These are phyloP conservation scores for Mormyrops boulengeri DNA, from an alignment of 2,797 vertebrate species.

Conservation along the genomic window DNA sequence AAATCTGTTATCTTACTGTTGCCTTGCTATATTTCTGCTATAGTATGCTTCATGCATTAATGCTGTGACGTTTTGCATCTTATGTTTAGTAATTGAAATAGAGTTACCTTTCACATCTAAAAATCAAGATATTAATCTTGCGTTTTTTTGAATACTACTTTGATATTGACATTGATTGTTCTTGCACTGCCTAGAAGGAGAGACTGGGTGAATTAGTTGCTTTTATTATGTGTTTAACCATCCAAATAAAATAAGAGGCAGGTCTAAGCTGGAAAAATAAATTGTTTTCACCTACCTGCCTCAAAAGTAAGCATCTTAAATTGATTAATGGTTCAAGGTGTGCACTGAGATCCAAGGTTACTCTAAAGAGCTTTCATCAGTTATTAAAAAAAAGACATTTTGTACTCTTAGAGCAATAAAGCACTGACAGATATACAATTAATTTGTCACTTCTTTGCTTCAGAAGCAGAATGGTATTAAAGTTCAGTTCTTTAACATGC, in stretches of 20 bases:
- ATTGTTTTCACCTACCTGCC: slow-evolving; percentile 1
- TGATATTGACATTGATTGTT: background rate
- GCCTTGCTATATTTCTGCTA: background rate
- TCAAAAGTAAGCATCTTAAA: background rate
- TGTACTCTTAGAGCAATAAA: slow-evolving; percentile 10
- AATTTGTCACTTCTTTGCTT: background rate
- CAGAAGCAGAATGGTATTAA: background rate
- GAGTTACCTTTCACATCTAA: background rate
- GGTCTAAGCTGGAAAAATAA: background rate
- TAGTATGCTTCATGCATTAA: background rate
- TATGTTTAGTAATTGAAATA: background rate
- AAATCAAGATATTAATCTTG: background rate
- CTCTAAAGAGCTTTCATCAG: background rate
- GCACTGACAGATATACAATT: background rate
- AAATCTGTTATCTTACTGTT: background rate
- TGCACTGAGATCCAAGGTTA: slow-evolving; percentile 15
- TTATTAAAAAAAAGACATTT: background rate
- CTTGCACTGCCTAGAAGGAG: background rate
- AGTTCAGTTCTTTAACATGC: background rate
- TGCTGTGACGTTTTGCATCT: background rate
- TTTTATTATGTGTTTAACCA: slow-evolving; percentile 4
- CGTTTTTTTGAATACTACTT: background rate
- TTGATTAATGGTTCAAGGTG: background rate
- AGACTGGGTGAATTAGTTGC: background rate
- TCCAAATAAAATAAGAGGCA: background rate